A percentile compares a stretch with the other conserved stretches of the same genome.
Conservation (phyloP, 2,888 invertebrate genomes). For the Tipula vernalis region DNA sequence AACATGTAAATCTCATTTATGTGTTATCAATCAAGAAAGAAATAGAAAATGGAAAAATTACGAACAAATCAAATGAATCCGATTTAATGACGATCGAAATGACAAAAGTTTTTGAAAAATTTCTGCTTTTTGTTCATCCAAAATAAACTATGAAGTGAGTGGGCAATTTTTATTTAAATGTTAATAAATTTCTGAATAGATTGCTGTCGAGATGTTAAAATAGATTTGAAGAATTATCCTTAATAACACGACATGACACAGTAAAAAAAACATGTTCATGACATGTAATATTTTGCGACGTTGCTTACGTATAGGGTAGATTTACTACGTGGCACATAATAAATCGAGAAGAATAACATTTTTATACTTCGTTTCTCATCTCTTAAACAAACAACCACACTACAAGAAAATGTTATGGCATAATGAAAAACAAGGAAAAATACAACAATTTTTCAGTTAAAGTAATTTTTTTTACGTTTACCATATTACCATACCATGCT, state of each 20-base stretch:
- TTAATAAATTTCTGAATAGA: too few relatives aligned
- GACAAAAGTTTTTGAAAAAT: neutral
- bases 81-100: neutral
- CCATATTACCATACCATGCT: too few relatives aligned
- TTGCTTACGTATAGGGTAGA: neutral
- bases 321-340: neutral
- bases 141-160: too few relatives aligned
- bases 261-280: neutral
- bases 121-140: too few relatives aligned
- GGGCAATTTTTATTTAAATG: too few relatives aligned
- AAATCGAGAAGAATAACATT: neutral
- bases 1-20: neutral
- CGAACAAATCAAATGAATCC: neutral
- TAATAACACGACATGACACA: too few relatives aligned
- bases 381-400: neutral
- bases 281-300: neutral
- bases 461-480: neutral
- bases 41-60: neutral
- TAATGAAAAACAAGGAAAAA: neutral
- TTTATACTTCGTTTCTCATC: neutral
- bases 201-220: too few relatives aligned
- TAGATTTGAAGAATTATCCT: too few relatives aligned
- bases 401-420: neutral
- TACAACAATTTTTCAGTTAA: neutral
- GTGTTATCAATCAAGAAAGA: neutral